These are phyloP conservation scores for Halichondria panicea DNA, from an alignment of 37 sponge, comb jelly and placozoan genomes.

Conservation along the genomic window DNA sequence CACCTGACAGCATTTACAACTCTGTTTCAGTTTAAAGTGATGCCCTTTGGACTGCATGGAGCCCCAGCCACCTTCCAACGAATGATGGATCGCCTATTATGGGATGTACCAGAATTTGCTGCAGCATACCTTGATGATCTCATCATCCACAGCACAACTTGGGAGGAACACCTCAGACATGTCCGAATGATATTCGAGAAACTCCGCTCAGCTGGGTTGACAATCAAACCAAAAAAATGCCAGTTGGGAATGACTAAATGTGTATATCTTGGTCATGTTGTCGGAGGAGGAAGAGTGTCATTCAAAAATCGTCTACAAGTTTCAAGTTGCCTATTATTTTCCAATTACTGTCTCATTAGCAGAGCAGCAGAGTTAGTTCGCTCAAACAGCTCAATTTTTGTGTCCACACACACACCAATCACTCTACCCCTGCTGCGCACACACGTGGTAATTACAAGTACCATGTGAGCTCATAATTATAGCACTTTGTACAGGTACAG, in stretches of 20 bases:
- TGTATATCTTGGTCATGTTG: constrained; percentile 53
- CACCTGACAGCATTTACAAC: constrained; percentile 44
- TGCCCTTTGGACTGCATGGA: constrained; percentile 52
- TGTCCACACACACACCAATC: no score
- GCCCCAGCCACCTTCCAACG: constrained; percentile 70
- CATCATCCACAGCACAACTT: constrained; percentile 38
- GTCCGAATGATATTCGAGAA: constrained; percentile 16
- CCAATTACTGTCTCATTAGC: no score
- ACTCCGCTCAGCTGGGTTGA: constrained; percentile 41
- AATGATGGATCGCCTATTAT: constrained; percentile 37
- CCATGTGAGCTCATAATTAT: no score
- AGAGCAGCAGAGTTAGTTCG: no score
- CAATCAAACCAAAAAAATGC: constrained; percentile 47
- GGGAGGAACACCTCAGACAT: constrained; percentile 52
- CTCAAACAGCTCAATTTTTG: no score
- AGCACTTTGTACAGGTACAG: no score
- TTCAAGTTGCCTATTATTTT: no score
- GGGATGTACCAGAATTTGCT: constrained; percentile 5
- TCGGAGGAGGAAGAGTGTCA: constrained; percentile 31
- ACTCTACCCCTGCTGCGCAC: no score
- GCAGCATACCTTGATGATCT: constrained; percentile 61
- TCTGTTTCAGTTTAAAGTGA: constrained; percentile 31
- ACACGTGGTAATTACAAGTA: no score
- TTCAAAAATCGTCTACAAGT: no score
- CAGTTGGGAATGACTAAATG: constrained; percentile 27